Evolutionary conservation across 2,113 vertebrate species (phyloP), one percentile per base, ranked within the genome.

Genomic region (Hippocampus zosterae): DNA sequence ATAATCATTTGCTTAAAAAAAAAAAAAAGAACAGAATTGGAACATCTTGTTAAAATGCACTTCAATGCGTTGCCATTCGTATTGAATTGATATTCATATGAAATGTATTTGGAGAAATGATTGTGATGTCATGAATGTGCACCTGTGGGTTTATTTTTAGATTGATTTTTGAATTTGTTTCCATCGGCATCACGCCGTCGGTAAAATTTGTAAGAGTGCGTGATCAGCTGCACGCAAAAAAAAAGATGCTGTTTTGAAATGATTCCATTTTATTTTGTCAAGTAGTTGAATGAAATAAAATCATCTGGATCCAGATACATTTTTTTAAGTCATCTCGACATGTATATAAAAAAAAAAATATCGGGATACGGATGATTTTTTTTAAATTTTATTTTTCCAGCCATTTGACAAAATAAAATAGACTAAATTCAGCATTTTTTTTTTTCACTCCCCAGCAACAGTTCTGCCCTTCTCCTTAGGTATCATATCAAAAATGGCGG

Each of bases 401-500:
- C 33, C 33, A 6, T 37, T 7, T 37, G 33, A 37, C 33, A 37
- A 37, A 37, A 37, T 37, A 37, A 37, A 37, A 37, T 37, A 5
- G 6, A 37, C 33, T 6, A 5, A 37, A 37, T 37, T 37, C 5
- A 37, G 5, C 33, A 37, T 37, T 33, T 33, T 4, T 29, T n/a
- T 29, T 33, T 33, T 33, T 5, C 29, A 4, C 29, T 33, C 29
- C 29, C 29, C 29, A 37, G 33, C 33, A 37, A 37, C 33, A 37
- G 33, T 37, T 37, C 5, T 50, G 71, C 67, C 65, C 78, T 72
- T 75, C 55, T 62, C 29, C 70, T 74, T 72, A 84, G 79, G 85
- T 88, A 78, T 87, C 85, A 83, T 83, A 78, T 85, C 79, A 82
- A 77, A n/a, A 86, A 78, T 70, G 79, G 82, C 78, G 82, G 79